Conservation (phyloP, 2,888 invertebrate genomes). For the Germaria angustata region DNA sequence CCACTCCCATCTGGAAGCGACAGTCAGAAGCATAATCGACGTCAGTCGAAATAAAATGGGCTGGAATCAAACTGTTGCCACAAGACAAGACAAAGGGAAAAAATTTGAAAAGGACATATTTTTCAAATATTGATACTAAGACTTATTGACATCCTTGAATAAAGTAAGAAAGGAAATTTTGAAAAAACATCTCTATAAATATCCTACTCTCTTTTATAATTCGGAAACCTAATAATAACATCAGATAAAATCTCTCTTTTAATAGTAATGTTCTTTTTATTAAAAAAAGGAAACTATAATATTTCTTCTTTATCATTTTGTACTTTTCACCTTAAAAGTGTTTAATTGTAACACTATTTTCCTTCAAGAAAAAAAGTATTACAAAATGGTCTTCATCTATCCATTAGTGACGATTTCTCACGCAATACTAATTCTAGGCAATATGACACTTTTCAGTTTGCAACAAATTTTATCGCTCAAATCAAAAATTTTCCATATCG, state of each 20-base stretch:
- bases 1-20: no score
- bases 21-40: no score
- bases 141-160: no score
- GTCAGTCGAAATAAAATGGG: no score
- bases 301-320: no score
- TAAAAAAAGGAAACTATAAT: no score
- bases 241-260: background rate
- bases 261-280: no score
- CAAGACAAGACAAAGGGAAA: no score
- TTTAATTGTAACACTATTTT: background rate
- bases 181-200: background rate
- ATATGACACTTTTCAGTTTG: constrained; percentile 34
- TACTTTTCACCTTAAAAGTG: background rate
- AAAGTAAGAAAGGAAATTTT: no score
- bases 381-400: background rate
- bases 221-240: background rate
- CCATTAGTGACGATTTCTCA: constrained; percentile 40
- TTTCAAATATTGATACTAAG: no score
- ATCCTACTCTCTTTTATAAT: background rate
- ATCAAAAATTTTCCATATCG: constrained; percentile 37
- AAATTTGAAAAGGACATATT: no score
- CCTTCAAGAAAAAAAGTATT: background rate
- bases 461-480: constrained; percentile 22
- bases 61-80: no score
- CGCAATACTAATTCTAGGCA: constrained; percentile 34